These are phyloP conservation scores for Sanderia malayensis DNA, from an alignment of 30 jellyfish, hydroid and myxozoan genomes.

Conservation along the genomic window DNA sequence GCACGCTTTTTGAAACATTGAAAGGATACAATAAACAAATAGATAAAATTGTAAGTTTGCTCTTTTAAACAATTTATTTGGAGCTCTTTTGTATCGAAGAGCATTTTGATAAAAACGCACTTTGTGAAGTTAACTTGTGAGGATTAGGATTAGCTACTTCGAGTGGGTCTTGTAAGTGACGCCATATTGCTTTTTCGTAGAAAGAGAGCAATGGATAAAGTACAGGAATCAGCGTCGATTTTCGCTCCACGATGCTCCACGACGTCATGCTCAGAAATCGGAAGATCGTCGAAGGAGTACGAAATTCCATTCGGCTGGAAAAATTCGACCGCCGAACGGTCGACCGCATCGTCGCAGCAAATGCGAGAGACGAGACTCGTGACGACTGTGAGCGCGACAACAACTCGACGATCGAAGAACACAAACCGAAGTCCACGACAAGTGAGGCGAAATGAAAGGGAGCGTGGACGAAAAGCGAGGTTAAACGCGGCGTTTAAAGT, in stretches of 20 bases:
- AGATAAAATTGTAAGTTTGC: no score
- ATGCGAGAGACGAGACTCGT: slow-evolving; percentile 28
- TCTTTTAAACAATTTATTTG: no score
- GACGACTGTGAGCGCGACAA: neutral
- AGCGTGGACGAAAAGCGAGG: slow-evolving; percentile 86
- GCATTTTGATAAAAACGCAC: no score
- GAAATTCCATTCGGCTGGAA: neutral
- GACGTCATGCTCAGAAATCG: neutral
- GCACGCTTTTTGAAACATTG: neutral
- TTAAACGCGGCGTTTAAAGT: slow-evolving; percentile 85
- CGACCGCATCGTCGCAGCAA: slow-evolving; percentile 15
- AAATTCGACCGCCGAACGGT: slow-evolving; percentile 29
- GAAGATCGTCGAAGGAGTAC: neutral
- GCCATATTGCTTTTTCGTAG: no score
- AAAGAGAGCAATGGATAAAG: no score
- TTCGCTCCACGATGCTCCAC: neutral
- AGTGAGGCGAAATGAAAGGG: slow-evolving; percentile 83
- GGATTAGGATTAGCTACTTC: no score
- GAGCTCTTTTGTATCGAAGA: no score
- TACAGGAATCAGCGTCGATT: neutral
- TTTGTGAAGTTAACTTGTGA: no score
- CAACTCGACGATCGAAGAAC: slow-evolving; percentile 40
- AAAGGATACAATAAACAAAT: no score
- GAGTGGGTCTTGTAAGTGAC: no score
- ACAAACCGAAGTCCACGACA: slow-evolving; percentile 64